Base-by-base conservation (phyloP, 1,140 invertebrate genomes). In the Xylocopa sonorina region DNA sequence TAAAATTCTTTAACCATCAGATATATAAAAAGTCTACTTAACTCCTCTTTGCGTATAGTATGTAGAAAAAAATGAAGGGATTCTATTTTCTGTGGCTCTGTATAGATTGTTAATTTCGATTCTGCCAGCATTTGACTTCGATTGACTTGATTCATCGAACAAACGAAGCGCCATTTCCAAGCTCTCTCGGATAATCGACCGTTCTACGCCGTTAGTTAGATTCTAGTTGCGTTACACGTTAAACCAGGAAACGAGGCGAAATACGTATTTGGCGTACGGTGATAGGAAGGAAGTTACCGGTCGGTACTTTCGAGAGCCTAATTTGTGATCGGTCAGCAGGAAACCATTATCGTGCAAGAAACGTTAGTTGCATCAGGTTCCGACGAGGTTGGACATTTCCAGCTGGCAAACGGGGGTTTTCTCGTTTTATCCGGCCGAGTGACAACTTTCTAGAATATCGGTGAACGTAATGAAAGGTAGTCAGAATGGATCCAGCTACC, bases 391-490 rank as follows among this genome's bases (percentile, higher is more conserved):
- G n/a, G 32, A 62, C 53, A 48, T 51, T 57, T 43, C 77, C 32
- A 62, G 66, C 27, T 38, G 50, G 77, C 50, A 50, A 27, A 55
- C 29, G 38, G 16, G 4, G 41, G 34, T 2, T 34, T 29, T 24
- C 46, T 64, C 50, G 46, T 53, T 81, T 67, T 60, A 58, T 16
- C 38, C 50, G 34, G 24, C 34, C 62, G 62, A 64, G 41, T 58
- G 68, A 72, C 68, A 73, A 85, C 73, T 81, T 80, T 84, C 78
- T 78, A 57, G 48, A 43, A 83, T 75, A 62, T 73, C 64, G 66
- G 69, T 53, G 66, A 84, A 84, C 68, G 73, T 38, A 85, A 81
- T 73, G 55, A 68, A 85, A 80, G 71, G 71, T 34, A 68, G 50
- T 27, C 18, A 32, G 53, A 66, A 77, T 58, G 29, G 64, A 21